A percentile compares a stretch with the other conserved stretches of the same genome.
phyloP scores from a whole-genome alignment of 2,888 invertebrate species.

The Dasypogon diadema region DNA sequence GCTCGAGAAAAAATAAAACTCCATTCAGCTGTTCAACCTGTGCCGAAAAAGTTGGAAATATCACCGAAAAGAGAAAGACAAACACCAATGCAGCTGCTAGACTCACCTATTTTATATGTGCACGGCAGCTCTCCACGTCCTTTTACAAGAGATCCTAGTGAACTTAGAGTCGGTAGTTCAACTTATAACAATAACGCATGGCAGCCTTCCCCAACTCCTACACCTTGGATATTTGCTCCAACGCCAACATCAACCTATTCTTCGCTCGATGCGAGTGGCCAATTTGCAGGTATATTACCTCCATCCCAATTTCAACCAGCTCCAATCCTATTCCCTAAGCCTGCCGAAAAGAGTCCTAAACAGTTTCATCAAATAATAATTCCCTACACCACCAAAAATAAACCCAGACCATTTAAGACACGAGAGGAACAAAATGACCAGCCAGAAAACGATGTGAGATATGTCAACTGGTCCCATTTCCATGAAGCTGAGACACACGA shows the following conservation, averaged over 20 bases:
- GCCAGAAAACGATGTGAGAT: conserved; percentile 59
- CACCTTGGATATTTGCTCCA: conserved; percentile 60
- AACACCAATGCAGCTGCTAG: conserved; percentile 69
- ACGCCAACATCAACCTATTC: conserved; percentile 66
- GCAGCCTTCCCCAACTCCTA: conserved; percentile 56
- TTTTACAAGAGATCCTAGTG: conserved; percentile 68
- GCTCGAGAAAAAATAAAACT: conserved; percentile 49
- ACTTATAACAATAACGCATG: conserved; percentile 44
- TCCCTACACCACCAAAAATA: conserved; percentile 78
- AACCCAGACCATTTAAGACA: conserved; percentile 71
- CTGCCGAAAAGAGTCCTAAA: conserved; percentile 70
- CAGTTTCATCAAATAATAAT: conserved; percentile 85
- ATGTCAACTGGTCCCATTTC: conserved; percentile 62
- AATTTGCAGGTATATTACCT: conserved; percentile 63
- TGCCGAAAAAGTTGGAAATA: conserved; percentile 52
- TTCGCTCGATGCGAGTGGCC: conserved; percentile 66
- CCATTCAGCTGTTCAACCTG: conserved; percentile 57
- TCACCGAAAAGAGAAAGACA: conserved; percentile 60
- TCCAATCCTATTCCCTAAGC: conserved; percentile 17
- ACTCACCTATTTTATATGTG: conserved; percentile 73
- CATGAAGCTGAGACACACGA: conserved; percentile 70
- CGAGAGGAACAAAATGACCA: conserved; percentile 64
- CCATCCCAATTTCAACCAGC: conserved; percentile 60
- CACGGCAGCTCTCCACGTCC: conserved; percentile 72
- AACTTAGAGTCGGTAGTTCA: conserved; percentile 60